A percentile compares a stretch with the other conserved stretches of the same genome.
These are phyloP conservation scores for Yasuhikotakia modesta DNA, from an alignment of 2,797 vertebrate genomes.

Conservation along the genomic window DNA sequence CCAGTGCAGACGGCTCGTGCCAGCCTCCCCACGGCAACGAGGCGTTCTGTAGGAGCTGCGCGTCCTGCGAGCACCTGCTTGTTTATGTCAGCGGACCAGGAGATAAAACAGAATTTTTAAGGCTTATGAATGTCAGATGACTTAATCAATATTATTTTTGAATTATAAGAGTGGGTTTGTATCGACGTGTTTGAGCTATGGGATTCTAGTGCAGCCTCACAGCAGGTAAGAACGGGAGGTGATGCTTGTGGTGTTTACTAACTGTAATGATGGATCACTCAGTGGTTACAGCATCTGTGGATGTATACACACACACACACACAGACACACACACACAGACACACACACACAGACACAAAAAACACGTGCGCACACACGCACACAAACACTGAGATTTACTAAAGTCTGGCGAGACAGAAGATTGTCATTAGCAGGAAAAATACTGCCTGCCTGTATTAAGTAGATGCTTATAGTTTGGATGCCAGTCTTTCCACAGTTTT, in stretches of 20 bases:
- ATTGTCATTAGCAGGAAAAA: slow-evolving; percentile 2
- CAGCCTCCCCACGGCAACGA: neutral
- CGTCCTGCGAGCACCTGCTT: slow-evolving; percentile 65
- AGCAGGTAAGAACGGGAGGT: slow-evolving; percentile 52
- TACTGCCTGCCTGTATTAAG: neutral
- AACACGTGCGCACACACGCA: neutral
- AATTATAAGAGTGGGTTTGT: slow-evolving; percentile 70
- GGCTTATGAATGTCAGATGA: slow-evolving; percentile 81
- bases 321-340: neutral
- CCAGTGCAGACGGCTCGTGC: slow-evolving; percentile 39
- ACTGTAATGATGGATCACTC: neutral
- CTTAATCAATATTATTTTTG: slow-evolving; percentile 79
- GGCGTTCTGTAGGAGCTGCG: slow-evolving; percentile 41
- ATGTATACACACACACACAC: too few species aligned
- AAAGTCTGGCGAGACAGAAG: neutral
- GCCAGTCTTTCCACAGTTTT: neutral
- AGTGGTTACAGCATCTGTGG: neutral
- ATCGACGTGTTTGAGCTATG: slow-evolving; percentile 70
- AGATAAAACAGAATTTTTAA: slow-evolving; percentile 81
- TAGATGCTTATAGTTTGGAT: neutral
- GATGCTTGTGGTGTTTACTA: neutral
- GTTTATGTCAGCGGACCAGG: slow-evolving; percentile 74
- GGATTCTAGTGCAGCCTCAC: slow-evolving; percentile 60
- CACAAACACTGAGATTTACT: slow-evolving; percentile 2
- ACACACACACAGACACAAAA: neutral